Base-by-base conservation (phyloP, 2,888 invertebrate genomes). In the Piscicola geometra region DNA sequence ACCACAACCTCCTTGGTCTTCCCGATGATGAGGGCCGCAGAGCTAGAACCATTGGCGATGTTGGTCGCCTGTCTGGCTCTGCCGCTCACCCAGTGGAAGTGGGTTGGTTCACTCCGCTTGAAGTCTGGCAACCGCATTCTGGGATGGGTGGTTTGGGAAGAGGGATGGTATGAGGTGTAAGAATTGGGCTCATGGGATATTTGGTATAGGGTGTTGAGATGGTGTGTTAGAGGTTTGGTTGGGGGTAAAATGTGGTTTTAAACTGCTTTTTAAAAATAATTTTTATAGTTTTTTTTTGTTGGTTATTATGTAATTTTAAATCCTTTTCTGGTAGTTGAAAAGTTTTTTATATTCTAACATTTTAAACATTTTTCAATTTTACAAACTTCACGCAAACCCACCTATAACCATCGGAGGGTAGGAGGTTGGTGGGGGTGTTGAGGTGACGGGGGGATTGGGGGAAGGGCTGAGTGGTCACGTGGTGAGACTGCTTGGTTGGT, bases 71-170 rank as follows among this genome's bases (percentile, higher is more conserved):
- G 36, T 52, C 72, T 21, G 2, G 41, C 56, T 30, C 72, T 50
- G 12, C 72, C 72, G 21, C 52, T 52, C 1, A 72, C 72, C 72
- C 72, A 72, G 50, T 72, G 72, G 50, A 72, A 72, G 28, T 72
- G 72, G 1, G 72, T 72, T n/a, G 72, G 72, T 33, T 72, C 72
- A 33, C 41, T 72, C 28, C 72, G 50, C n/a, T 41, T 72, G 72
- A 72, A 72, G 28, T 72, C 72, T 2, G 72, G 72, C 21, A 72
- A 56, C 32, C 56, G 25, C 3, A 72, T 72, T 12, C 72, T 25
- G 28, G 21, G 21, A 1, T n/a, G 33, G 18, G 18, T 28, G 1
- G 9, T 47, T 47, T 47, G 9, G 9, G 12, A 47, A 15, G 50
- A 47, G 50, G n/a, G n/a, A n/a, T n/a, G n/a, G n/a, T n/a, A n/a